Evolutionary conservation across 2,797 vertebrate species (phyloP).

Genomic region (Thripadectes ignobilis): DNA sequence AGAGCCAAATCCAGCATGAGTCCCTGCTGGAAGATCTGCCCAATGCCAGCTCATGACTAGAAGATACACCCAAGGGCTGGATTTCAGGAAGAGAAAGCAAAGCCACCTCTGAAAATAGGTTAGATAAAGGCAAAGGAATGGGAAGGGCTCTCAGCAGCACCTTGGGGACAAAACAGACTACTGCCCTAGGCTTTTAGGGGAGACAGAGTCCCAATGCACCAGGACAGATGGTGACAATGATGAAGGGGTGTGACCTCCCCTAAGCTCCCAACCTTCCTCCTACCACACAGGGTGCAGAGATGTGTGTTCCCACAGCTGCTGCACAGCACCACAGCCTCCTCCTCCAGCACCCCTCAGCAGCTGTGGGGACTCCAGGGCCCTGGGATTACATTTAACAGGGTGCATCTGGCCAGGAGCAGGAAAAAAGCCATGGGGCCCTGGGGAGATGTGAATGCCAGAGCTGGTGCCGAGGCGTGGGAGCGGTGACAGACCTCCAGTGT

Average conservation of each 20-base stretch:
- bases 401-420: background rate
- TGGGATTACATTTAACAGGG: rapidly evolving
- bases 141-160: background rate
- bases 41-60: background rate
- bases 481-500: background rate
- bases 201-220: background rate
- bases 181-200: background rate
- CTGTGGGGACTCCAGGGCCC: background rate
- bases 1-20: background rate
- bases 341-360: background rate
- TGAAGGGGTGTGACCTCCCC: background rate
- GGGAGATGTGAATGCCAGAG: background rate
- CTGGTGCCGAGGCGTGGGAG: background rate
- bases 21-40: background rate
- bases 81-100: background rate
- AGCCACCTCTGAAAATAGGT: background rate
- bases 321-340: background rate
- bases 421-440: background rate
- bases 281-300: background rate
- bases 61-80: background rate
- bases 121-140: background rate
- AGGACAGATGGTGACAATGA: background rate
- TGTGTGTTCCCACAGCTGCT: rapidly evolving
- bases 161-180: rapidly evolving
- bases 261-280: background rate